phyloP scores from a whole-genome alignment of 1,140 invertebrate genomes.

The Heliconius melpomene region DNA sequence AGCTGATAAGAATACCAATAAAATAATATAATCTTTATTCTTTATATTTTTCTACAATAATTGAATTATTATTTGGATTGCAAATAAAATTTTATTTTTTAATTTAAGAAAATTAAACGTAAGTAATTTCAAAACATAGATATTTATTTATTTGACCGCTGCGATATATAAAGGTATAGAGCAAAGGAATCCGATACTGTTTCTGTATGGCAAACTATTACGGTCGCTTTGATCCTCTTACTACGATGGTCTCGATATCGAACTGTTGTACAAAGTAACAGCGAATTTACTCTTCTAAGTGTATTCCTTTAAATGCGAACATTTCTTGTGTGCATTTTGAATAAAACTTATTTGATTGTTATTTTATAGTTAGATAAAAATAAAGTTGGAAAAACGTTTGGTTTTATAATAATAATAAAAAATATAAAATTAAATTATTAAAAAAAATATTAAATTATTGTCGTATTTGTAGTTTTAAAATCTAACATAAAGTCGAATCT shows the following conservation, averaged over 20 bases:
- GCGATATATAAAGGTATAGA: neutral
- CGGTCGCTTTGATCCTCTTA: constrained; percentile 65
- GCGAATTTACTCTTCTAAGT: constrained; percentile 33
- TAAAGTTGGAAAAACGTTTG: too few relatives aligned
- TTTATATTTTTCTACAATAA: too few relatives aligned
- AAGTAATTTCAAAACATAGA: neutral
- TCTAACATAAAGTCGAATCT: too few relatives aligned
- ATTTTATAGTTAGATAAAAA: neutral
- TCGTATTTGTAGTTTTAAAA: neutral
- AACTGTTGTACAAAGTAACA: constrained; percentile 47
- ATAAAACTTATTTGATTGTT: neutral
- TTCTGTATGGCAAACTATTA: constrained; percentile 54
- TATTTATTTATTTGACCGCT: neutral
- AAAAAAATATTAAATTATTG: too few relatives aligned
- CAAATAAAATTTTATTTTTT: too few relatives aligned
- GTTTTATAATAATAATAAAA: too few relatives aligned
- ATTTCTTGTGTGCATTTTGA: neutral
- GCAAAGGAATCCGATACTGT: constrained; percentile 35
- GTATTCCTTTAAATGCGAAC: neutral
- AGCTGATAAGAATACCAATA: too few relatives aligned
- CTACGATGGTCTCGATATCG: constrained; percentile 55
- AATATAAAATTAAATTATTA: too few relatives aligned
- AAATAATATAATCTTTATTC: too few relatives aligned
- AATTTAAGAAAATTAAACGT: too few relatives aligned
- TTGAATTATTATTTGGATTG: too few relatives aligned